phyloP scores from a whole-genome alignment of 2,113 vertebrate genomes.

The Thunnus maccoyii region DNA sequence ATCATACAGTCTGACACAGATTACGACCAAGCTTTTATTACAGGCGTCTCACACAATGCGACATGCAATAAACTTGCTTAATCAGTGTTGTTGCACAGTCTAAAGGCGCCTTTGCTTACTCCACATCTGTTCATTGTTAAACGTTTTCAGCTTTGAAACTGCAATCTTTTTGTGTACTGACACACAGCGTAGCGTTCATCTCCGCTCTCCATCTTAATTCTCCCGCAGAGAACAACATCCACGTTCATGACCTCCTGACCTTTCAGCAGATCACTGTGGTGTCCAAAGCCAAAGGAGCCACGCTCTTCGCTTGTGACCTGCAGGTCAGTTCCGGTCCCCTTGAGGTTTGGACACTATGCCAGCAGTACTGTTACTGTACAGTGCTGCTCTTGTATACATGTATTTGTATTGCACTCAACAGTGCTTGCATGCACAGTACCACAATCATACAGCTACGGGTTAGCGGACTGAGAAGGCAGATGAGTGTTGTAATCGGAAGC shows the following conservation, averaged over 20 bases:
- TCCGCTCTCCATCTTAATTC: not conserved
- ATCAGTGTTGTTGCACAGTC: too few relatives aligned
- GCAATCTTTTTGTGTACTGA: not conserved
- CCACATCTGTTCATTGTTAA: not conserved
- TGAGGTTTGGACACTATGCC: not conserved
- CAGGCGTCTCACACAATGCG: too few relatives aligned
- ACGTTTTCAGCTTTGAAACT: not conserved
- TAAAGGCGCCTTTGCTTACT: not conserved
- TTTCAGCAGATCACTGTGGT: slow-evolving; percentile 98
- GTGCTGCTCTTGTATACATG: not conserved
- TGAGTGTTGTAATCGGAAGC: not conserved
- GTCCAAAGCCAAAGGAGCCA: slow-evolving; percentile 95
- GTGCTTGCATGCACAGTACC: not conserved
- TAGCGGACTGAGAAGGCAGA: not conserved
- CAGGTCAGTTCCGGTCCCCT: slow-evolving; percentile 82
- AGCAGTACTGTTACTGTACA: not conserved
- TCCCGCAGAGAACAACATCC: slow-evolving; percentile 95
- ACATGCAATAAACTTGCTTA: too few relatives aligned
- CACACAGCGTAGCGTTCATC: not conserved
- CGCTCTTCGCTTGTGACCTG: slow-evolving; percentile 95
- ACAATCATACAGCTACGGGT: not conserved
- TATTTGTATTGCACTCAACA: not conserved
- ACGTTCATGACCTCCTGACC: slow-evolving; percentile 97
- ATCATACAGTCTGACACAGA: too few relatives aligned
- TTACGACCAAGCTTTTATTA: too few relatives aligned